Base-by-base conservation (phyloP, 30 jellyfish, hydroid and myxozoan species). In the Cassiopea andromeda region DNA sequence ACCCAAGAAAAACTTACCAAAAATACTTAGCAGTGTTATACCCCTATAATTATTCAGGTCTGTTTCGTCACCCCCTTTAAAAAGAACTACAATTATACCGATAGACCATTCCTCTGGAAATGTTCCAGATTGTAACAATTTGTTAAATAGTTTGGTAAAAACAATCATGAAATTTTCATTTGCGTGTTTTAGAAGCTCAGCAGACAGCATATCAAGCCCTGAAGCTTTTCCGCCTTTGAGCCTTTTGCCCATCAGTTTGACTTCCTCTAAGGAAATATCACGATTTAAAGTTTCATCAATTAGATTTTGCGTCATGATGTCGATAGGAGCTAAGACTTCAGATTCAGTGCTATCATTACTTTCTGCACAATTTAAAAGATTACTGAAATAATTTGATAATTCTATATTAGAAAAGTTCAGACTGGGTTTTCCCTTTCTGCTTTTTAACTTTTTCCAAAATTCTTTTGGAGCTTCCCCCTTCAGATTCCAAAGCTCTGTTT, bases 51-150 rank as follows among this genome's bases (percentile, higher is more conserved):
- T 81, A 64, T 60, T 81, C 67, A 81, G 80, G 48, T 83, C 58
- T 43, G 73, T 59, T 50, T 46, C 74, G 15, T 43, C 70, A 46
- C 90, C 73, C 19, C 89, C 80, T 60, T 59, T 81, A 81, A 81
- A 81, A 61, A 81, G 89, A 4, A 81, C 69, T n/a, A 81, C 80
- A 59, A 81, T 81, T 81, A 81, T 81, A 44, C 89, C 89, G n/a
- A 81, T 13, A 61, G 89, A 60, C 79, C 89, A 81, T 46, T 81
- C 89, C 80, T 81, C 89, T 8, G 89, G 89, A 60, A 81, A 81
- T 45, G 60, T 47, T n/a, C 89, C 89, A 81, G 89, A 81, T 45
- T 81, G 46, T 45, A 81, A 45, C 15, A 81, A 49, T 64, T 81
- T 81, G 80, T 60, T 81, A 44, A 81, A 81, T 6, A 83, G 77